Evolutionary conservation across 2,888 invertebrate species (phyloP), one percentile per base, ranked within the genome.

Genomic region (Pyrrhosoma nymphula): DNA sequence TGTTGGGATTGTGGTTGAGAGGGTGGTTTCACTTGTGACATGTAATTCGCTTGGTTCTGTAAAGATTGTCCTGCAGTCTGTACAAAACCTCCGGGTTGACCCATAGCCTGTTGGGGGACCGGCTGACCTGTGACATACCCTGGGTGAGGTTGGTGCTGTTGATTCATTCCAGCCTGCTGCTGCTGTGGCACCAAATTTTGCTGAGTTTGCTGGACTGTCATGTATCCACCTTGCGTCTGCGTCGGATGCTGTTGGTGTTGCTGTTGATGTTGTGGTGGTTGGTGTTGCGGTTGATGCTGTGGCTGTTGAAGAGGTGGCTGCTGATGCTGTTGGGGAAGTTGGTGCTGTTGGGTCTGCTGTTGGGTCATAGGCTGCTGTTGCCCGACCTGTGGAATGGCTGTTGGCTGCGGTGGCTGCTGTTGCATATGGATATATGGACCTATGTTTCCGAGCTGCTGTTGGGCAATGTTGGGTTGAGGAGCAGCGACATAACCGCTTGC

Each of bases 231-330:
- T 75, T 95, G 95, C 69, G 82, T 39, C 26, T 82, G 95, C 18
- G 95, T 60, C 4, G 88, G 95, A 20, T 91, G 90, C 56, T 63
- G 90, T 75, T 97, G 97, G 56, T 97, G 97, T 96, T 97, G 97
- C 97, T 97, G 97, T 95, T 97, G 97, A 97, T 97, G 97, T 95
- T 97, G 97, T 96, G 97, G 90, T 30, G 89, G 95, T 82, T 95
- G 95, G 69, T 95, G 95, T 60, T 95, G 95, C 88, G 95, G 96
- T 90, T 95, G 95, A 60, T 96, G 96, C n/a, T 95, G 95, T 91
- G 93, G 96, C 95, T 95, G 95, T 89, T 95, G 95, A 82, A 95
- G 95, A 90, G 95, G 95, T 26, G 95, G 90, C 95, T 95, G 96
- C 55, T 95, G 95, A 88, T 95, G 96, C 93, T 96, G 96, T 95